Conservation (phyloP, 2,113 vertebrate genomes). For the Bujurquina vittata region DNA sequence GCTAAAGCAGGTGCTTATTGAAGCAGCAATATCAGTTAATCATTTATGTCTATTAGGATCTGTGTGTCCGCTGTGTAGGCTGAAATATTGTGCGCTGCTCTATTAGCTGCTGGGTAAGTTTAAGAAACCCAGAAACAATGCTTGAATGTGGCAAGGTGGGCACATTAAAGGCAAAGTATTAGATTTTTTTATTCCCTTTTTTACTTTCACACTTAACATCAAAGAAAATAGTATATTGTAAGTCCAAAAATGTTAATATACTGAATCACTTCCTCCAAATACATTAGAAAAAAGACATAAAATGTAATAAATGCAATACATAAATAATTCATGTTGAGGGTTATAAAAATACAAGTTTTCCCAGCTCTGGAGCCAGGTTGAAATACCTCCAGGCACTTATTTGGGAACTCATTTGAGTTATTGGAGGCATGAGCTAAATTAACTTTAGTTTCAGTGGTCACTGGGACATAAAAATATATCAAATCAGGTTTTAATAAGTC, state of each 20-base stretch:
- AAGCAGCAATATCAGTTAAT: background rate
- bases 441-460: too few species aligned
- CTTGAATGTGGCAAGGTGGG: background rate
- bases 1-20: background rate
- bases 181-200: background rate
- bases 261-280: background rate
- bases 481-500: too few species aligned
- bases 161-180: background rate
- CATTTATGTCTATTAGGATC: background rate
- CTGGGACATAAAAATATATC: too few species aligned
- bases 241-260: background rate
- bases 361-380: too few species aligned
- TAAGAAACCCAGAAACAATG: background rate
- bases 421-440: too few species aligned
- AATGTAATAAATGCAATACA: too few species aligned
- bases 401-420: too few species aligned
- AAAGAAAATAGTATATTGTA: background rate
- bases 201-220: background rate
- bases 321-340: too few species aligned
- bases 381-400: too few species aligned
- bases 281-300: background rate
- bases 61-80: background rate
- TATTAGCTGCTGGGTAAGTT: background rate
- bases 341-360: too few species aligned
- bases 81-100: background rate